Percentiles rank a stretch among this genome's conserved stretches.
Evolutionary conservation across 2,113 vertebrate species (phyloP).

Genomic region (Chionodraco myersi): DNA sequence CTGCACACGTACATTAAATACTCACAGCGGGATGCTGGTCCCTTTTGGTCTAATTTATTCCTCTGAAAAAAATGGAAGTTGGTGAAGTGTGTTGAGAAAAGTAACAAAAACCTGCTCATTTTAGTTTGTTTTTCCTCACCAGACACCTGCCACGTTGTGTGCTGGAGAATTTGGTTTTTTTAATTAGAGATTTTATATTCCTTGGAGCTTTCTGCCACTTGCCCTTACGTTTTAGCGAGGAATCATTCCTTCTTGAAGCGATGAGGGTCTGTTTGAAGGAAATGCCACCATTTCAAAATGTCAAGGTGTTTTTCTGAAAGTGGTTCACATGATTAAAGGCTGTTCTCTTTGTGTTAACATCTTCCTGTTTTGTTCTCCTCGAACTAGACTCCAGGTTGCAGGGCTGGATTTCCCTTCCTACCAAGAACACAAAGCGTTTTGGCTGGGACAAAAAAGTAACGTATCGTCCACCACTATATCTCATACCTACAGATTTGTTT

Average conservation of each 20-base stretch:
- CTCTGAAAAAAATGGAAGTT: conserved; percentile 10
- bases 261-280: conserved; percentile 19
- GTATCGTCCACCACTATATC: neutral
- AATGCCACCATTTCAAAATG: conserved; percentile 52
- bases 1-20: conserved; percentile 11
- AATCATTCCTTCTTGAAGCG: conserved; percentile 24
- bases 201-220: neutral
- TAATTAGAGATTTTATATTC: neutral
- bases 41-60: conserved; percentile 26
- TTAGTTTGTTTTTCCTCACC: neutral
- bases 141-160: neutral
- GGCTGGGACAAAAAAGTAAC: conserved; percentile 97
- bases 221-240: conserved; percentile 1
- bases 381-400: conserved; percentile 89
- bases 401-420: conserved; percentile 93
- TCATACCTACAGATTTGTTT: conserved; percentile 8
- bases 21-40: conserved; percentile 33
- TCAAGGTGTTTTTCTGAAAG: conserved; percentile 46
- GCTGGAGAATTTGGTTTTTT: neutral
- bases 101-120: neutral
- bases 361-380: conserved; percentile 37
- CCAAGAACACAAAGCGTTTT: conserved; percentile 96
- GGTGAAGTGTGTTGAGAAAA: neutral
- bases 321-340: conserved; percentile 26
- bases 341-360: conserved; percentile 35